phyloP scores from a whole-genome alignment of 2,797 vertebrate species.

The Eidolon dupreanum region DNA sequence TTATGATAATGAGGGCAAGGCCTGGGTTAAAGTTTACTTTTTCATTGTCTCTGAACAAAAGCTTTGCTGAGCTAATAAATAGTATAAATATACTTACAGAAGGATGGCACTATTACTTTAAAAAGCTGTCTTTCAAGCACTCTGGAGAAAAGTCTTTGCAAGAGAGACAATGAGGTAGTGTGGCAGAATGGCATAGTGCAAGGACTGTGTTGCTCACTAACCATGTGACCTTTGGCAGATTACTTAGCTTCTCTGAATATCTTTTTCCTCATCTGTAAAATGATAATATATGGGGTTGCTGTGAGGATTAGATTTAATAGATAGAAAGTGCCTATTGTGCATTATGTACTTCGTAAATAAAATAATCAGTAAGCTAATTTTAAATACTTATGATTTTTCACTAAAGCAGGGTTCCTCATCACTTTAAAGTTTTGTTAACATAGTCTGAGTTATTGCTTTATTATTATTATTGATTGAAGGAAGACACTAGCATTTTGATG shows the following conservation, averaged over 20 bases:
- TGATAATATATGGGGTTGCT: not conserved
- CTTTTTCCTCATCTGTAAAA: not conserved
- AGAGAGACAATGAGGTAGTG: not conserved
- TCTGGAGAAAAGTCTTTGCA: not conserved
- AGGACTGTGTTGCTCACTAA: not conserved
- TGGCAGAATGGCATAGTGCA: not conserved
- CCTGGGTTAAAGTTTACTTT: constrained; percentile 73
- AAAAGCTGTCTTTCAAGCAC: not conserved
- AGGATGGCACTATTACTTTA: not conserved
- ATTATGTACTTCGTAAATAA: constrained; percentile 33
- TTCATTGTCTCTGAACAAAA: constrained; percentile 59
- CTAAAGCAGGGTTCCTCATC: not conserved
- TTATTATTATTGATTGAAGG: not conserved
- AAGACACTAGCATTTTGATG: not conserved
- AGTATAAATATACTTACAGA: constrained; percentile 51
- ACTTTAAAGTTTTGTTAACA: constrained; percentile 3
- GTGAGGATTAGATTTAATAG: constrained; percentile 15
- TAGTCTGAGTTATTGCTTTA: constrained; percentile 32
- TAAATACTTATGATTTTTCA: constrained; percentile 14
- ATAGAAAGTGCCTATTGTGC: not conserved
- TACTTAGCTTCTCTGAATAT: not conserved
- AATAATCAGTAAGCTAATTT: constrained; percentile 42
- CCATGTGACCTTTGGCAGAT: not conserved
- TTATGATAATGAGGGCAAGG: constrained; percentile 73
- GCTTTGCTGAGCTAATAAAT: constrained; percentile 63